Evolutionary conservation across 1,140 invertebrate species (phyloP).

Genomic region (Nasonia longicornis): DNA sequence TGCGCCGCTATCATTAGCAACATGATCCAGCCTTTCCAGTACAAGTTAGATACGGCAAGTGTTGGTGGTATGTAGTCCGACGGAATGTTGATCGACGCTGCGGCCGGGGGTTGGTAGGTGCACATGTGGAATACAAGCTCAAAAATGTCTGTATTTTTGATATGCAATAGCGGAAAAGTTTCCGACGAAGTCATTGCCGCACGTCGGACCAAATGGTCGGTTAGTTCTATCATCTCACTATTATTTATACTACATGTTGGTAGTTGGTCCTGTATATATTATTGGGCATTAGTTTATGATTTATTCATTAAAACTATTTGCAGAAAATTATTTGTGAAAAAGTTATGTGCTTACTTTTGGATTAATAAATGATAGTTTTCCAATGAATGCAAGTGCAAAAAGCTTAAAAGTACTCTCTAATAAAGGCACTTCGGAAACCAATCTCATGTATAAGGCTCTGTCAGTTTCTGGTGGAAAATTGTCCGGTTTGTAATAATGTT

Average conservation of each 20-base stretch:
- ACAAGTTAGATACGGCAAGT: slow-evolving; percentile 89
- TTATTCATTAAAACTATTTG: neutral
- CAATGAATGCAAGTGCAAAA: slow-evolving; percentile 85
- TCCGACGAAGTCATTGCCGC: slow-evolving; percentile 81
- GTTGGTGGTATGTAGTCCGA: slow-evolving; percentile 86
- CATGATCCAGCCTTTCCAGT: slow-evolving; percentile 96
- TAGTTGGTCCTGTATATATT: neutral
- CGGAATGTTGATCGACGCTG: slow-evolving; percentile 89
- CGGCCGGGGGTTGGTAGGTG: slow-evolving; percentile 90
- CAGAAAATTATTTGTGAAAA: neutral
- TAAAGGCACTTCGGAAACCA: slow-evolving; percentile 90
- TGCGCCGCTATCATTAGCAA: slow-evolving; percentile 91
- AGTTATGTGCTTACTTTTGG: neutral
- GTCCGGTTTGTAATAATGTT: slow-evolving; percentile 91
- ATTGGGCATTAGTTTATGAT: neutral
- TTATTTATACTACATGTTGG: slow-evolving; percentile 74
- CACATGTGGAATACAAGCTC: slow-evolving; percentile 91
- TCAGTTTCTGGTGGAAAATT: slow-evolving; percentile 95
- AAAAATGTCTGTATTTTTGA: slow-evolving; percentile 88
- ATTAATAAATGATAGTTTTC: slow-evolving; percentile 55
- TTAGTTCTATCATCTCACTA: slow-evolving; percentile 86
- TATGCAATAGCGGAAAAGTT: slow-evolving; percentile 75
- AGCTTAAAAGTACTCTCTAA: slow-evolving; percentile 86
- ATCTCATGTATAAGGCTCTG: slow-evolving; percentile 79
- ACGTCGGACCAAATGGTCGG: slow-evolving; percentile 86